A percentile compares a stretch with the other conserved stretches of the same genome.
These are phyloP conservation scores for Pardosa pseudoannulata DNA, from an alignment of 2,888 invertebrate genomes.

Conservation along the genomic window DNA sequence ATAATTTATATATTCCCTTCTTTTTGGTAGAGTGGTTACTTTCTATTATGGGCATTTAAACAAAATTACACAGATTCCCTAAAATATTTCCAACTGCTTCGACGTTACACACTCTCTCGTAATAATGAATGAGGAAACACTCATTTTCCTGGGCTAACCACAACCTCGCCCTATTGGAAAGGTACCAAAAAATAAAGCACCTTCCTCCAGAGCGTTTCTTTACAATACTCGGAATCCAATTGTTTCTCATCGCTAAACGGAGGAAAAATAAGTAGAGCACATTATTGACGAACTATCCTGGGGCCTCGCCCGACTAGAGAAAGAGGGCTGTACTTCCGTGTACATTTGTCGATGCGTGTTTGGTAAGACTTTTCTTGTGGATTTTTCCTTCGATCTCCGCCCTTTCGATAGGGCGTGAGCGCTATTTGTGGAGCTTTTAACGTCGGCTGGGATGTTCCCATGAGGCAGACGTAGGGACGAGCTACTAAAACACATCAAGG, in stretches of 20 bases:
- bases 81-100: no score
- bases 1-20: no score
- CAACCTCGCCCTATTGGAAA: slow-evolving; percentile 14
- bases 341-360: background rate
- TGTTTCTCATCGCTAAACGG: slow-evolving; percentile 25
- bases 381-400: slow-evolving; percentile 29
- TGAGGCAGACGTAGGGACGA: slow-evolving; percentile 1
- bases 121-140: slow-evolving; percentile 5
- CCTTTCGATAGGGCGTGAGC: slow-evolving; percentile 41
- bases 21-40: no score
- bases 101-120: background rate
- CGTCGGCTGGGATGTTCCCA: slow-evolving; percentile 19
- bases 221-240: slow-evolving; percentile 12
- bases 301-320: slow-evolving; percentile 27
- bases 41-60: no score
- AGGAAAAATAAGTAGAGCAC: slow-evolving; percentile 10
- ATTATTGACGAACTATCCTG: slow-evolving; percentile 45
- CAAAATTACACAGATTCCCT: no score
- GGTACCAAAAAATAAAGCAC: background rate
- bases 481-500: background rate
- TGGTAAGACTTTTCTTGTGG: slow-evolving; percentile 3
- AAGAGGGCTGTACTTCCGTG: slow-evolving; percentile 33
- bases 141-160: background rate
- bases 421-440: slow-evolving; percentile 42
- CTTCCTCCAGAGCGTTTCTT: background rate